Evolutionary conservation across 2,797 vertebrate genomes (phyloP).

Genomic region (Streptopelia turtur): DNA sequence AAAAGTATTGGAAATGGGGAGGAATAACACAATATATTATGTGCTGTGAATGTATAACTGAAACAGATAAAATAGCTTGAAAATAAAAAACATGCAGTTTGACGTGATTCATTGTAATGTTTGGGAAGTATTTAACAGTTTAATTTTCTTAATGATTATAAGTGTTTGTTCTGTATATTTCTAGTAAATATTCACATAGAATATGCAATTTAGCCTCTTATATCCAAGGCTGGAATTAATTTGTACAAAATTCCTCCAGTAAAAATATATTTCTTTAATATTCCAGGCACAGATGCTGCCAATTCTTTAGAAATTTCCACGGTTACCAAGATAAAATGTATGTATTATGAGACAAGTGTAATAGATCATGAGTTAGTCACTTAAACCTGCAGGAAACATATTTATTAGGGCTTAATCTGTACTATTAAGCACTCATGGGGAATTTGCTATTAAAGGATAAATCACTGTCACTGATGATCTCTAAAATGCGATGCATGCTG

Average conservation of each 20-base stretch:
- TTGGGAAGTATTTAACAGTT: slow-evolving; percentile 54
- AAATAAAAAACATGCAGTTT: slow-evolving; percentile 48
- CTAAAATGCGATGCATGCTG: neutral
- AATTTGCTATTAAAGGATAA: slow-evolving; percentile 67
- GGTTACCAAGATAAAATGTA: slow-evolving; percentile 39
- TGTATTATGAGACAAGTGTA: slow-evolving; percentile 59
- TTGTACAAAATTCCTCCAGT: slow-evolving; percentile 22
- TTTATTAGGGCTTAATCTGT: slow-evolving; percentile 71
- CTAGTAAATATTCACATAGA: slow-evolving; percentile 2
- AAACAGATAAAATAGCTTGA: slow-evolving; percentile 30
- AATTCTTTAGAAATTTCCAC: slow-evolving; percentile 66
- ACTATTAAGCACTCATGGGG: slow-evolving; percentile 50
- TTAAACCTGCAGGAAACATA: slow-evolving; percentile 64
- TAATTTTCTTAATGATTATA: slow-evolving; percentile 41
- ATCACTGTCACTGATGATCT: slow-evolving; percentile 58
- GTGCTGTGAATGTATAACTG: slow-evolving; percentile 31
- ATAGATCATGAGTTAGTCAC: slow-evolving; percentile 62
- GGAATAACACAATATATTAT: slow-evolving; percentile 10
- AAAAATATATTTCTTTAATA: slow-evolving; percentile 56
- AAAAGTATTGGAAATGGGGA: neutral
- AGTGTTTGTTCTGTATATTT: slow-evolving; percentile 28
- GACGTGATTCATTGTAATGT: neutral
- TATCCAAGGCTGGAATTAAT: slow-evolving; percentile 56
- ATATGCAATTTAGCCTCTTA: slow-evolving; percentile 26
- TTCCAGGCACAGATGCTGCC: slow-evolving; percentile 26